Base-by-base conservation (phyloP, 2,888 invertebrate genomes). In the Amblyteles armatorius region DNA sequence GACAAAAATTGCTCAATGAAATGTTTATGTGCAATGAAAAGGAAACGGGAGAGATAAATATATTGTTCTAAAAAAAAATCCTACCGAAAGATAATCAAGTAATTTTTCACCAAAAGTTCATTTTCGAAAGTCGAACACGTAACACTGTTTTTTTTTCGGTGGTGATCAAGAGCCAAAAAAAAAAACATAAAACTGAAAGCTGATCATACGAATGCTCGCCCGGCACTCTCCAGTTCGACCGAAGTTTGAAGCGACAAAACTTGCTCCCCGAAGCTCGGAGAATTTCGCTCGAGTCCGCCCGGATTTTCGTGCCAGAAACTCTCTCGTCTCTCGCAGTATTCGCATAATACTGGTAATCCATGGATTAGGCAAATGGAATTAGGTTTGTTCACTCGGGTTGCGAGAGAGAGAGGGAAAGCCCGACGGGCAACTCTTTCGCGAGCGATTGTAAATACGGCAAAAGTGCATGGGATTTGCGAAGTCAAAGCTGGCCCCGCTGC, bases 351-450 rank as follows among this genome's bases (percentile, higher is more conserved):
- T 48, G 48, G 55, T 81, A 74, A 84, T 79, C 74, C 81, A 19
- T 44, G 81, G 81, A 84, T 84, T 82, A 84, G 78, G 78, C 68
- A 78, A 84, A 84, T 79, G 81, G 78, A 77, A 81, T 84, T 73
- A 81, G 57, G 73, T 84, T 84, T 82, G 73, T 78, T 78, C 73
- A 33, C 68, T 73, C 68, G 63, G 16, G 67, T 26, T 48, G 36
- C 50, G 52, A n/a, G n/a, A n/a, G 52, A 19, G 6, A 5, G 57
- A 3, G 33, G n/a, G n/a, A 65, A 67, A 60, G 68, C 48, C 48
- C 52, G 78, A 78, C 74, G 52, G 68, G 40, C 80, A 26, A 63
- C 52, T 79, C 77, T 78, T 74, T 71, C 19, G 52, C 74, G 52
- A 74, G 74, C 63, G 33, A 78, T 74, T 73, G 72, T 81, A 29